Base-by-base conservation (phyloP, 2,797 vertebrate species). In the Rhincodon typus region DNA sequence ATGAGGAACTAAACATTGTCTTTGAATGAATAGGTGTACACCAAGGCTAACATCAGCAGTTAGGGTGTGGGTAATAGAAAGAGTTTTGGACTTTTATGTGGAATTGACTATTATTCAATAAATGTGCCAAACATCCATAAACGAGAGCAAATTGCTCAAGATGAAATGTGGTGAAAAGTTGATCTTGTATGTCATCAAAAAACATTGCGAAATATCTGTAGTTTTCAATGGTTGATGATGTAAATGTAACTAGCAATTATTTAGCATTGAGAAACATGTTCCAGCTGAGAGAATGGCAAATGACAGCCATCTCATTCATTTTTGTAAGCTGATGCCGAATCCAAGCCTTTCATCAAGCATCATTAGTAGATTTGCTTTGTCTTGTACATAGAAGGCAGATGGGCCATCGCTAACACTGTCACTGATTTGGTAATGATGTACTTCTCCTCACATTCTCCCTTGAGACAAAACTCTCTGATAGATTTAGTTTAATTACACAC, bases 261-360 rank as follows among this genome's bases (percentile, higher is more conserved):
- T 46, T 94, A 17, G 19, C 50, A 53, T 53, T 50, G 5, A 42
- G 94, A 53, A 74, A 46, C 30, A 17, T 95, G 27, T 7, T 53
- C 17, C 50, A 95, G 25, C 46, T 53, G 46, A n/a, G 57, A 66
- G 27, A 70, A 21, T 77, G 3, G 69, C 34, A 72, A 95, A 50
- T 95, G 70, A 77, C 46, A 38, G 94, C 27, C 46, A 34, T 23
- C 70, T n/a, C 46, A 53, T 95, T 95, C 21, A 95, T 95, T 77
- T 95, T 53, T 57, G 27, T 53, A 57, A 53, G 27, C 27, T 77
- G 27, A 95, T n/a, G 30, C 46, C 25, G 34, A 95, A n/a, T 15
- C 46, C 90, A 69, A 8, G 34, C 30, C 34, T 91, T 57, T n/a
- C 66, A 21, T 57, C 19, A 34, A 95, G 46, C 46, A 50, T 34